phyloP scores from a whole-genome alignment of 2,888 invertebrate genomes.

The Neoaliturus tenellus region DNA sequence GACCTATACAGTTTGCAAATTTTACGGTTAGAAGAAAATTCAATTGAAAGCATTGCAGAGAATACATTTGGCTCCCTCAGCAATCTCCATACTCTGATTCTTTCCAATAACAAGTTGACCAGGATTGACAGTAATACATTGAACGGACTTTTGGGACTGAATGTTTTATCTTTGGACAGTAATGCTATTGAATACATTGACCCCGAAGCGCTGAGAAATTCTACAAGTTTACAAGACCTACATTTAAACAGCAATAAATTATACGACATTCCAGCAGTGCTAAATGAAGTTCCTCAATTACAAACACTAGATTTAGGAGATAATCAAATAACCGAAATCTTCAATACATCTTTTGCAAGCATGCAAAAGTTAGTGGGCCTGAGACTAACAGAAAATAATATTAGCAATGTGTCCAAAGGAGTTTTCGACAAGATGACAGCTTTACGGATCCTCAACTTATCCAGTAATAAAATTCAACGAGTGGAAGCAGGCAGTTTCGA shows the following conservation, averaged over 20 bases:
- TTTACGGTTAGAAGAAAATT: slow-evolving; percentile 86
- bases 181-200: slow-evolving; percentile 86
- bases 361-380: slow-evolving; percentile 89
- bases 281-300: slow-evolving; percentile 84
- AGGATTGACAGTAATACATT: slow-evolving; percentile 85
- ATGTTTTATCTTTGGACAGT: slow-evolving; percentile 86
- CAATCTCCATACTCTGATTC: slow-evolving; percentile 87
- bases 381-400: slow-evolving; percentile 90
- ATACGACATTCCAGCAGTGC: slow-evolving; percentile 82
- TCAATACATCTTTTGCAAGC: slow-evolving; percentile 86
- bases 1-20: slow-evolving; percentile 88
- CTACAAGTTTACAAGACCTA: slow-evolving; percentile 86
- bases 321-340: slow-evolving; percentile 87
- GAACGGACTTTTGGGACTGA: slow-evolving; percentile 84
- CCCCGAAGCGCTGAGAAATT: slow-evolving; percentile 85
- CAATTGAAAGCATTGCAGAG: slow-evolving; percentile 85
- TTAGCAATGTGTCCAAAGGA: slow-evolving; percentile 86
- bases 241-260: slow-evolving; percentile 90
- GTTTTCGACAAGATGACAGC: slow-evolving; percentile 87
- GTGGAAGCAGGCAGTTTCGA: slow-evolving; percentile 88
- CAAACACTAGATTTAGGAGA: slow-evolving; percentile 90
- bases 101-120: slow-evolving; percentile 87
- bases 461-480: slow-evolving; percentile 87
- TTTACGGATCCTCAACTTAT: slow-evolving; percentile 88
- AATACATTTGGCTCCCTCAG: slow-evolving; percentile 85